Evolutionary conservation across 2,888 invertebrate genomes (phyloP).

Genomic region (Thera obeliscata): DNA sequence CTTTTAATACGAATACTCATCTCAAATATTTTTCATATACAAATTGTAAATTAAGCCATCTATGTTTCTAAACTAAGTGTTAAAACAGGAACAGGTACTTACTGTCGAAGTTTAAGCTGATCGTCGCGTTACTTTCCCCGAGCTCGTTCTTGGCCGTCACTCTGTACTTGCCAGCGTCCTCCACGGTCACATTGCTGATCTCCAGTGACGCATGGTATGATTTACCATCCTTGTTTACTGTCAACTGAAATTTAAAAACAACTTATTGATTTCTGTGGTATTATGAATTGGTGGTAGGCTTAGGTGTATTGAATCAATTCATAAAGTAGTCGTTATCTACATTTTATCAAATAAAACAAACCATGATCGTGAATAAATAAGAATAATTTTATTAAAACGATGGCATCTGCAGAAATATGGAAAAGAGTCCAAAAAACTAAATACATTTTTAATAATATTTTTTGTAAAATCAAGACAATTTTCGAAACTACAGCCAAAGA

Average conservation of each 20-base stretch:
- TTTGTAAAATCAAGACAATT: too few species aligned
- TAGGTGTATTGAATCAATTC: background rate
- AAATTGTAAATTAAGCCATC: constrained; percentile 4
- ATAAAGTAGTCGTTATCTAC: too few species aligned
- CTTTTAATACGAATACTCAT: background rate
- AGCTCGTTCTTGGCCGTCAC: constrained; percentile 98
- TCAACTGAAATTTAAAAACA: constrained; percentile 84
- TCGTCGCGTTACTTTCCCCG: constrained; percentile 98
- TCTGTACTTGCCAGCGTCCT: constrained; percentile 98
- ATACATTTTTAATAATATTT: too few species aligned
- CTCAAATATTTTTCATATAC: background rate
- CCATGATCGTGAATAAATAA: too few species aligned
- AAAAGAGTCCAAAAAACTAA: too few species aligned
- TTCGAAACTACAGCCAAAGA: too few species aligned
- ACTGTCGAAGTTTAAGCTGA: constrained; percentile 99
- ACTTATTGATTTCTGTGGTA: too few species aligned
- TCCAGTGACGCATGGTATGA: constrained; percentile 97
- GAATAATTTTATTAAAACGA: too few species aligned
- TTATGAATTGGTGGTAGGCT: too few species aligned
- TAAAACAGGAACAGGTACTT: constrained; percentile 80
- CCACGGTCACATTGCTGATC: constrained; percentile 97
- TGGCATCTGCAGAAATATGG: too few species aligned
- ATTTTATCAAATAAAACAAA: too few species aligned
- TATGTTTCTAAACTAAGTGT: background rate
- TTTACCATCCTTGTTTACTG: constrained; percentile 95